Base-by-base conservation (phyloP, 1,140 invertebrate genomes). In the Aporrectodea caliginosa region DNA sequence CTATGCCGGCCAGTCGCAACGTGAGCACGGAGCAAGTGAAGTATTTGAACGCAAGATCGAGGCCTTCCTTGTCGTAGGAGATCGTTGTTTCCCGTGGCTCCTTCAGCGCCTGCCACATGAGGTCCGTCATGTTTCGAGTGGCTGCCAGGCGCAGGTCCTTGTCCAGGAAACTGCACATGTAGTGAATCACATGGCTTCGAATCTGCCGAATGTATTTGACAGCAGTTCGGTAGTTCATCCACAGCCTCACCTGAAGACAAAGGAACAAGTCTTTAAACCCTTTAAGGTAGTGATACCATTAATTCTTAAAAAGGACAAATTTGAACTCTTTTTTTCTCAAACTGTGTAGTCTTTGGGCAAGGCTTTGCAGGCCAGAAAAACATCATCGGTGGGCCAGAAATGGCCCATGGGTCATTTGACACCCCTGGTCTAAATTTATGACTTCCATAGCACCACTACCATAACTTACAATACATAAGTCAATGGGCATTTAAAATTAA, bases 21-120 rank as follows among this genome's bases (percentile, higher is more conserved):
- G 95, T 97, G 69, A 98, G 86, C 0, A 95, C 97, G 74, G 94
- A 95, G 81, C 87, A 88, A 71, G 93, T 95, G 85, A 98, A 97
- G 88, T 97, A 97, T 87, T 98, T 98, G 85, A 96, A 96, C 29
- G 95, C 95, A 79, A 97, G 88, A 80, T 95, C 93, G 32, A 98
- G 87, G 0, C 95, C 95, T 87, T 97, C 95, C 22, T 91, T 90
- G 88, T 98, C 96, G 86, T 96, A 95, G 2, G 92, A 92, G 34
- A 94, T 88, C 30, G 94, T 93, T 0, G 94, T 92, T 85, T 96
- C 94, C 43, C 95, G 89, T 0, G 94, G 94, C 90, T 97, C 95
- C 85, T 96, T 96, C 12, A 96, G 93, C 0, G 94, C 93, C 81
- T 93, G 93, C 95, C 95, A 96, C 91, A 97, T 95, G 84, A 95